A percentile compares a stretch with the other conserved stretches of the same genome.
These are phyloP conservation scores for Oreochromis mossambicus DNA, from an alignment of 2,797 vertebrate genomes.

Conservation along the genomic window DNA sequence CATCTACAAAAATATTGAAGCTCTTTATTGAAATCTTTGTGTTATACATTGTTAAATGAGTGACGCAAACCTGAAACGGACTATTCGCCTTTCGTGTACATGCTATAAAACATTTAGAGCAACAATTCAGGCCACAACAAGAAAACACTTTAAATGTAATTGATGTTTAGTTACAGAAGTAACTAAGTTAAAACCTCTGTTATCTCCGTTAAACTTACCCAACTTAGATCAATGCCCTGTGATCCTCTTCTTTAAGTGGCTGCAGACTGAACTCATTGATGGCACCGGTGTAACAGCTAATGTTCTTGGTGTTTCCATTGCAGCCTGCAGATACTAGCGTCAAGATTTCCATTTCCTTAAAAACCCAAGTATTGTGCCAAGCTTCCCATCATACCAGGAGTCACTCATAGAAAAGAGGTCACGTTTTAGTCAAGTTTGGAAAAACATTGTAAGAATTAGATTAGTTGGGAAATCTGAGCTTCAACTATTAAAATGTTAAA, in stretches of 20 bases:
- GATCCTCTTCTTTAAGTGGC: neutral
- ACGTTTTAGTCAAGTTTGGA: neutral
- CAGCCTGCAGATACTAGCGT: neutral
- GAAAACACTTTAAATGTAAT: neutral
- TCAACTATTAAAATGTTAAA: fast-evolving
- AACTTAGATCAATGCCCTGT: neutral
- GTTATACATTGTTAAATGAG: neutral
- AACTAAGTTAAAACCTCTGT: neutral
- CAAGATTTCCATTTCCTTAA: neutral
- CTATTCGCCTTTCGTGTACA: neutral
- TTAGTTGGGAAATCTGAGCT: neutral
- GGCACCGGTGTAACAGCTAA: neutral
- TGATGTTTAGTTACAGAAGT: neutral
- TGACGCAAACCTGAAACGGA: neutral
- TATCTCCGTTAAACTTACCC: neutral
- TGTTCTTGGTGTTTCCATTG: neutral
- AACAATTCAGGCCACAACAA: fast-evolving
- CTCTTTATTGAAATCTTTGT: neutral
- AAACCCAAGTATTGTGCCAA: neutral
- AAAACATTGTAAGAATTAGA: neutral
- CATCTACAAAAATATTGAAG: neutral
- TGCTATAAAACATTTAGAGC: fast-evolving
- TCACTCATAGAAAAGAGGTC: neutral
- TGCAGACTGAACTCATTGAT: neutral
- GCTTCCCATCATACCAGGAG: neutral